These are phyloP conservation scores for Epicampocera succincta DNA, from an alignment of 2,888 invertebrate species.

Conservation along the genomic window DNA sequence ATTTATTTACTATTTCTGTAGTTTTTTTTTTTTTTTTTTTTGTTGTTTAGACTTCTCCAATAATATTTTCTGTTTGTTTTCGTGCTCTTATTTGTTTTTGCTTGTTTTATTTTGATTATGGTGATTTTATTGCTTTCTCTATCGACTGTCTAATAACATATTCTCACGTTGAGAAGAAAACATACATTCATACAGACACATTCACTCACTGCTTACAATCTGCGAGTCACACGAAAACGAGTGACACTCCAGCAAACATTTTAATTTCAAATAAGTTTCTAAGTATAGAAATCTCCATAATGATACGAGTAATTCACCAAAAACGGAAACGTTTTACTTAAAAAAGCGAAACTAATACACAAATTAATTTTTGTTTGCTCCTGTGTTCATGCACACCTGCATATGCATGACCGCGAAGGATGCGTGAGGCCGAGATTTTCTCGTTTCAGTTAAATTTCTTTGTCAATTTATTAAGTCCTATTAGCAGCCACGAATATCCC, in stretches of 20 bases:
- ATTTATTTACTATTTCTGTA: conserved; percentile 47
- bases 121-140: conserved; percentile 47
- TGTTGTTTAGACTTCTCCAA: not conserved
- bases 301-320: no score
- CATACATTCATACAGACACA: not conserved
- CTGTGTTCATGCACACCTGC: no score
- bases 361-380: no score
- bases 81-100: conserved; percentile 26
- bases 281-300: no score
- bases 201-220: not conserved
- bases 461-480: no score
- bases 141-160: conserved; percentile 36
- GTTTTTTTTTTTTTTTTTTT: no score
- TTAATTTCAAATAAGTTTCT: not conserved
- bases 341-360: no score
- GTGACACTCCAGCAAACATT: conserved; percentile 29
- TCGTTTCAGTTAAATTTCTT: no score
- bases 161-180: conserved; percentile 47
- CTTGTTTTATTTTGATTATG: conserved; percentile 58
- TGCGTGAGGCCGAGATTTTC: no score
- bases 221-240: not conserved
- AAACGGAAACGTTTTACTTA: no score
- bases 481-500: no score
- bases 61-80: conserved; percentile 32
- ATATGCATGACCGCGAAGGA: no score